phyloP scores from a whole-genome alignment of 2,888 invertebrate genomes.

The Gymnocheta viridis region DNA sequence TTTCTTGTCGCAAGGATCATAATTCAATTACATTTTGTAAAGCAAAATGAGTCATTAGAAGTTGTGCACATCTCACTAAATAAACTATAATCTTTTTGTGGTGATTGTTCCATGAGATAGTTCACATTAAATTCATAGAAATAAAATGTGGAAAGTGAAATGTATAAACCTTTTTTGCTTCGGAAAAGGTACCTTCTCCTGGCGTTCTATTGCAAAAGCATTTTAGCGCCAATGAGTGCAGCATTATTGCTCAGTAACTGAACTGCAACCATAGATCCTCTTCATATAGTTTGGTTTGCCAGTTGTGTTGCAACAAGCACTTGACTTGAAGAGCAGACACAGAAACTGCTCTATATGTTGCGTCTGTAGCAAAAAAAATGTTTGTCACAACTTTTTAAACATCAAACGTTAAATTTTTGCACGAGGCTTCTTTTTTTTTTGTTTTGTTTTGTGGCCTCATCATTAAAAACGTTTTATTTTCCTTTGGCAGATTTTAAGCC shows the following conservation, averaged over 20 bases:
- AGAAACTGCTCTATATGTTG: background rate
- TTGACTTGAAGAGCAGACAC: conserved; percentile 37
- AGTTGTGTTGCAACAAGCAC: conserved; percentile 17
- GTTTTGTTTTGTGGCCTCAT: conserved; percentile 23
- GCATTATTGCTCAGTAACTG: background rate
- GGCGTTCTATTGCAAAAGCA: too few relatives aligned
- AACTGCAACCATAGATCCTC: background rate
- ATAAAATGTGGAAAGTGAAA: too few relatives aligned
- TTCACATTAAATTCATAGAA: too few relatives aligned
- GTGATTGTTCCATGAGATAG: too few relatives aligned
- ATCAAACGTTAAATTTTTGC: conserved; percentile 45
- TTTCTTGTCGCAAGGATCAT: too few relatives aligned
- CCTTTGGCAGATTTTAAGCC: conserved; percentile 62
- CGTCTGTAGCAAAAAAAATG: conserved; percentile 1
- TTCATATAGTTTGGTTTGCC: background rate
- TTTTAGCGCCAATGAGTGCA: too few relatives aligned
- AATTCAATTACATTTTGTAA: too few relatives aligned
- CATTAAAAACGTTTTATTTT: conserved; percentile 58
- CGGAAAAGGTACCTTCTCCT: too few relatives aligned
- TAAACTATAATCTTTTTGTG: too few relatives aligned
- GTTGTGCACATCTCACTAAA: too few relatives aligned
- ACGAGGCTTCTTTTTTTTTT: background rate
- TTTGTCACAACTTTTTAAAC: conserved; percentile 15
- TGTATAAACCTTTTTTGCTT: too few relatives aligned
- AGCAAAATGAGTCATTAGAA: too few relatives aligned